A percentile compares a stretch with the other conserved stretches of the same genome.
Evolutionary conservation across 2,797 vertebrate species (phyloP).

Genomic region (Pangasius macronema): DNA sequence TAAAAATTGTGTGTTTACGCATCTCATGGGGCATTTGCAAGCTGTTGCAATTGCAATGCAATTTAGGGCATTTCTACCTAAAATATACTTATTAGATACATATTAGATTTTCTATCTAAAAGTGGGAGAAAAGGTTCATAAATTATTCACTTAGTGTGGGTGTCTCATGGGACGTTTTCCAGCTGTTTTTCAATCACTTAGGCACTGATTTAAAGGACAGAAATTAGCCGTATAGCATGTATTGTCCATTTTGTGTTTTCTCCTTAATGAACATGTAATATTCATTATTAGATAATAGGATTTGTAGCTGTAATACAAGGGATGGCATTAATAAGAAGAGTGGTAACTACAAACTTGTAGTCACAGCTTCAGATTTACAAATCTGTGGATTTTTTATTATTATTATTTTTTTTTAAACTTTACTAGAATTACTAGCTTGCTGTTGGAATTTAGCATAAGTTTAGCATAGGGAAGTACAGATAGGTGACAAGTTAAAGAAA

Average conservation of each 20-base stretch:
- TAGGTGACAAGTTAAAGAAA: neutral
- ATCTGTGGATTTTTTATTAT: neutral
- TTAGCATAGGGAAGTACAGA: neutral
- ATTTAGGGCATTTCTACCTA: neutral
- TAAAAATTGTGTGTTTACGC: neutral
- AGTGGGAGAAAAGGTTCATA: neutral
- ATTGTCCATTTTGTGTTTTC: neutral
- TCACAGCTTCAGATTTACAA: neutral
- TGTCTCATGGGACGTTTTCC: neutral
- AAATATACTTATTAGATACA: neutral
- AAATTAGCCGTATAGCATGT: neutral
- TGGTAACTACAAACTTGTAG: neutral
- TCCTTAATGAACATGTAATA: neutral
- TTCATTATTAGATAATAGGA: neutral
- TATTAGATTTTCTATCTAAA: neutral
- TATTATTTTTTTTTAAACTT: neutral
- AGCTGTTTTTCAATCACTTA: neutral
- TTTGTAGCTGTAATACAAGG: neutral
- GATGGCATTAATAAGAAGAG: neutral
- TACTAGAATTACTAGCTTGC: neutral
- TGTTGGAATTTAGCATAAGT: neutral
- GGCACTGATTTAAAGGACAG: neutral
- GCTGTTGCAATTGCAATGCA: too few species aligned
- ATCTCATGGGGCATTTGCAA: neutral
- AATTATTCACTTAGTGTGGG: constrained; percentile 47